phyloP scores from a whole-genome alignment of 2,113 vertebrate genomes.

The Zosterops lateralis region DNA sequence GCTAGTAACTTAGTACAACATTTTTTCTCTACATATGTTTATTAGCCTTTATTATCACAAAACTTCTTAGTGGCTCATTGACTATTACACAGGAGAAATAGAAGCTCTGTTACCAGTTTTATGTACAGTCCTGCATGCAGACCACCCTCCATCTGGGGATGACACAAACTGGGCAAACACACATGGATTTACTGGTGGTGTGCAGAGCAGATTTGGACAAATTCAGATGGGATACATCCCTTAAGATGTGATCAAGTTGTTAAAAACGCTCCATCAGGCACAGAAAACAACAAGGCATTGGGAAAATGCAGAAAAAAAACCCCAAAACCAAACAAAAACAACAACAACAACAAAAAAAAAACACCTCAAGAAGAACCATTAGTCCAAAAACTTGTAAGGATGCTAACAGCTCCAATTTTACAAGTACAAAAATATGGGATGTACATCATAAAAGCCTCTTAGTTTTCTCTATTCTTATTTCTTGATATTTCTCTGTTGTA shows the following conservation, averaged over 20 bases:
- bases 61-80: not conserved
- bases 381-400: not conserved
- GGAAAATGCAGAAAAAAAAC: not conserved
- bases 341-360: no score
- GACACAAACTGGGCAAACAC: not conserved
- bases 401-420: not conserved
- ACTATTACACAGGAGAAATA: not conserved
- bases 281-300: not conserved
- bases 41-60: not conserved
- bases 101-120: not conserved
- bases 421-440: accelerated
- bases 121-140: not conserved
- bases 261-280: not conserved
- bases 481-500: not conserved
- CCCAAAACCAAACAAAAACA: no score
- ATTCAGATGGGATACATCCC: not conserved
- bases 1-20: not conserved
- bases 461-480: not conserved
- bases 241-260: not conserved
- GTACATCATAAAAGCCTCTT: not conserved
- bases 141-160: no score
- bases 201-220: not conserved
- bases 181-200: not conserved
- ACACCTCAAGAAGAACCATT: not conserved
- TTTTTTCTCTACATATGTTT: not conserved